Base-by-base conservation (phyloP, 1,140 invertebrate species). In the Hyles euphorbiae region DNA sequence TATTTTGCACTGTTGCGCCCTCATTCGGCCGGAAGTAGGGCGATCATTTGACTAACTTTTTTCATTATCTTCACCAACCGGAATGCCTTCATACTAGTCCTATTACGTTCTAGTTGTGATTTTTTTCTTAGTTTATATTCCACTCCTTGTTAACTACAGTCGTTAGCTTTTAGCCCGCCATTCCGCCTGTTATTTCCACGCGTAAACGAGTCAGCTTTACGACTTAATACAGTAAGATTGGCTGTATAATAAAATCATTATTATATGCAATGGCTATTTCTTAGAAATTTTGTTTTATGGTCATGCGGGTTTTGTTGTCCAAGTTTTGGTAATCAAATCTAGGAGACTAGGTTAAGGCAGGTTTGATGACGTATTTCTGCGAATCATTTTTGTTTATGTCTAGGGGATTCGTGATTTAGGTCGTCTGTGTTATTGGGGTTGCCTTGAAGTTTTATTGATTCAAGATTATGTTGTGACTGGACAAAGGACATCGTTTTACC, bases 1-100 rank as follows among this genome's bases (percentile, higher is more conserved):
- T 54, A 54, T 45, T 54, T 32, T 4, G 53, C 22, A 32, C 36
- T 7, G 8, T 22, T n/a, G 40, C 53, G 54, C 3, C 61, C 62
- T 47, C n/a, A 53, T 56, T 67, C 61, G 54, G 63, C 66, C 69
- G 73, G 68, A 67, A 68, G 62, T 70, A 62, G 65, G 70, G 74
- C 72, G 73, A 83, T 83, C 78, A 76, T 80, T 83, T 74, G 69
- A 74, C 67, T 65, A 83, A 83, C 81, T 83, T 83, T 83, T 81
- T 83, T 83, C 78, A 83, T 83, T 83, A 83, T 83, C 80, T 76
- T 73, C 45, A 34, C 44, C 57, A 68, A 78, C 72, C 74, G 63
- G 72, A 76, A 78, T 72, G 76, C 79, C 74, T 78, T 76, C 67
- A 78, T 71, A 74, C 65, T 72, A 68, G 60, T 71, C 68, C 76